Evolutionary conservation across 1,140 invertebrate species (phyloP).

Genomic region (Bombus superbus): DNA sequence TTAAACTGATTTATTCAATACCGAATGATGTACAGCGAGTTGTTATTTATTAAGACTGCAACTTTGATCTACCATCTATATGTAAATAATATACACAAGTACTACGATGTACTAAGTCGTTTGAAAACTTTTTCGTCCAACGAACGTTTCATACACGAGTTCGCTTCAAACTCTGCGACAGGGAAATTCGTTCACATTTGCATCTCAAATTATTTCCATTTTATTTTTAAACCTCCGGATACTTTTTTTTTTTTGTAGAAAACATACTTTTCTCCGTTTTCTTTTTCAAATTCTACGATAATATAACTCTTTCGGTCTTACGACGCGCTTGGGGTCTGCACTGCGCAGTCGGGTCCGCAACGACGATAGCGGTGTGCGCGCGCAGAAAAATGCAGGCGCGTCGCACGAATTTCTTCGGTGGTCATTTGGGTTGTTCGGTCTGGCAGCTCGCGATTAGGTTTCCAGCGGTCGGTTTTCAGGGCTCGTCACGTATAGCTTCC

Average conservation of each 20-base stretch:
- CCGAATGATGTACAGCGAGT: not conserved
- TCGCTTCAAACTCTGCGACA: too few species aligned
- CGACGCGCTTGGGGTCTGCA: not conserved
- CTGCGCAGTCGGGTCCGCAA: not conserved
- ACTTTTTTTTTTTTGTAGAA: too few species aligned
- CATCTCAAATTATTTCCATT: too few species aligned
- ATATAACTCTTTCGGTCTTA: not conserved
- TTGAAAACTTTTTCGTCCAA: not conserved
- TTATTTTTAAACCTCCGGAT: too few species aligned
- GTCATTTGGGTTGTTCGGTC: not conserved
- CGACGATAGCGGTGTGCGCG: not conserved
- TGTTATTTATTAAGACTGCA: not conserved
- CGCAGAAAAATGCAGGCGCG: constrained; percentile 12
- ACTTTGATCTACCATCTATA: not conserved
- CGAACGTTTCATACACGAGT: not conserved
- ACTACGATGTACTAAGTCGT: not conserved
- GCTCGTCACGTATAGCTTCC: constrained; percentile 7
- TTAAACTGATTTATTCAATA: not conserved
- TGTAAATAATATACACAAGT: not conserved
- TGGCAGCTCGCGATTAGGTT: constrained; percentile 15
- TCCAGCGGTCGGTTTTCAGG: constrained; percentile 25
- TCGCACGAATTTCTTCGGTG: constrained; percentile 6
- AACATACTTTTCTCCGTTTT: too few species aligned
- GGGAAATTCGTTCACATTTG: too few species aligned
- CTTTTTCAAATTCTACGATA: too few species aligned